Evolutionary conservation across 2,113 vertebrate species (phyloP).

Genomic region (Anoura caudifer): DNA sequence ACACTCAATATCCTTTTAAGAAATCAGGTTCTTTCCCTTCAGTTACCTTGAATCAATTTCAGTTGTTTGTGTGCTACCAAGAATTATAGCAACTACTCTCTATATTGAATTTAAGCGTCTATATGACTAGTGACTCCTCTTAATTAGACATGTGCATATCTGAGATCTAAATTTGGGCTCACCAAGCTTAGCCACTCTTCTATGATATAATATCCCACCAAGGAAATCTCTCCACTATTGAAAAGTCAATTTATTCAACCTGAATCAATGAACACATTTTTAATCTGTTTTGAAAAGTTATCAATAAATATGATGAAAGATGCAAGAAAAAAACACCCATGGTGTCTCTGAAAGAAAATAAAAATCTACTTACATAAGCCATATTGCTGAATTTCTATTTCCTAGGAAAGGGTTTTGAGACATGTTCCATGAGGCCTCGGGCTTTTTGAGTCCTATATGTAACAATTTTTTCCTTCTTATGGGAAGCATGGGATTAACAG

Average conservation of each 20-base stretch:
- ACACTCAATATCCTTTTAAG: background rate
- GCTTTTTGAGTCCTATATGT: background rate
- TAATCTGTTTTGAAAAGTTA: slow-evolving; percentile 1
- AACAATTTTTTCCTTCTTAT: background rate
- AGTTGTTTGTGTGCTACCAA: background rate
- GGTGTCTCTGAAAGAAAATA: background rate
- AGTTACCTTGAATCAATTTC: background rate
- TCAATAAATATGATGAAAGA: slow-evolving; percentile 5
- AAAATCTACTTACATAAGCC: background rate
- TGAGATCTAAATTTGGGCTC: background rate
- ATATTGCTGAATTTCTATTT: background rate
- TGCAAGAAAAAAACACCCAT: background rate
- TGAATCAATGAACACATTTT: background rate
- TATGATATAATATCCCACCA: background rate
- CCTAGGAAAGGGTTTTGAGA: background rate
- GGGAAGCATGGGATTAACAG: slow-evolving; percentile 14
- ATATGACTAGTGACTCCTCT: background rate
- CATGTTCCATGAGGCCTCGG: background rate
- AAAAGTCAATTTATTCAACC: background rate
- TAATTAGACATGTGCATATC: background rate
- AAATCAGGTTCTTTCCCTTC: background rate
- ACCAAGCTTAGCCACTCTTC: background rate
- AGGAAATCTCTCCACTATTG: background rate
- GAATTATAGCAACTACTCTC: background rate
- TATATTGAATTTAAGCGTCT: slow-evolving; percentile 10